Base-by-base conservation (phyloP, 2,888 invertebrate genomes). In the Pristionchus maxplancki region DNA sequence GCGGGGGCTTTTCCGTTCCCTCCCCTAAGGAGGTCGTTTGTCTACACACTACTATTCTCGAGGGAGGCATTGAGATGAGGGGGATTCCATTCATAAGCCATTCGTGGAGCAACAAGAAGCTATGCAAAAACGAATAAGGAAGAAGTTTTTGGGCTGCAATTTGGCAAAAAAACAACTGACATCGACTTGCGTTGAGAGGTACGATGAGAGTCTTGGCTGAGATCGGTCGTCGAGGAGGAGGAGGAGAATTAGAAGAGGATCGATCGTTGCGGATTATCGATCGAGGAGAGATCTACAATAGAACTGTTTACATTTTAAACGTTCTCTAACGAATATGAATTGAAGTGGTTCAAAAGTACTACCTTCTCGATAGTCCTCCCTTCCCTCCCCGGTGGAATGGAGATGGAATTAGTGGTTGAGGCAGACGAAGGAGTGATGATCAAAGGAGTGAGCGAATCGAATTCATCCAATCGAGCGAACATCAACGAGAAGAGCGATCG, bases 401-500 rank as follows among this genome's bases (percentile, higher is more conserved):
- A 40, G 11, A 85, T 67, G 48, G 87, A 48, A 13, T 48, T 34
- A n/a, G 71, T 48, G 37, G 50, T 50, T 6, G 58, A 44, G 6
- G 67, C 53, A 58, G 88, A 82, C 5, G 88, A 89, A 13, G 93
- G 93, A 15, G 93, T 92, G 31, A 92, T 85, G 20, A 92, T 93
- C 82, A 93, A 89, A 9, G 93, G 93, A 20, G 93, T 93, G n/a
- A 93, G 89, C 31, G 90, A 89, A 81, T 93, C 93, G 89, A 93
- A 93, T 88, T 93, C 93, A 62, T 94, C 94, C 50, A 94, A 87
- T n/a, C 92, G 90, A 28, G 94, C 94, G 82, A 94, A 90, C 93
- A 93, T 94, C 31, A 91, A 83, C 5, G 89, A 89, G 81, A 92
- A 91, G 8, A 92, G 87, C 5, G 91, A 88, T 64, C 90, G 88